Base-by-base conservation (phyloP, 1,140 invertebrate species). In the Drosophila bocki region DNA sequence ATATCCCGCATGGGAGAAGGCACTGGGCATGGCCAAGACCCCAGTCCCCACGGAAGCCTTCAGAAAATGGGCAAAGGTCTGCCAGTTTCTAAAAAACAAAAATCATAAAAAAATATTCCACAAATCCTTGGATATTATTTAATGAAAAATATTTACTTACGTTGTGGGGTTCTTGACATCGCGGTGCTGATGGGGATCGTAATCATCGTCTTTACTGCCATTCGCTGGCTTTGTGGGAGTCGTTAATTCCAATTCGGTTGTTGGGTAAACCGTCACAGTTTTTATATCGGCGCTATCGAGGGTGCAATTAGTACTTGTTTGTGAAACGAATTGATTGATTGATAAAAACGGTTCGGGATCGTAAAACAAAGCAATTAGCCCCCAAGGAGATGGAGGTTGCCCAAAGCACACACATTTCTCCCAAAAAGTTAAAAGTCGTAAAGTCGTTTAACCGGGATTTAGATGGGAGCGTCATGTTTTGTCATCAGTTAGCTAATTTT, bases 1-100 rank as follows among this genome's bases (percentile, higher is more conserved):
- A 7, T 97, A 93, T 13, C 96, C 96, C 26, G 96, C 94, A 91
- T 96, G 94, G 17, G 94, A 94, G 77, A 97, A 95, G 13, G 96
- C 96, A 80, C 95, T 94, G 48, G 96, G 96, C 95, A 97, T 96
- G n/a, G 96, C 96, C 72, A 97, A 92, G 32, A 97, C 96, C 3
- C 96, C 96, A 0, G 96, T 97, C 13, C 96, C 96, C 60, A 97
- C 93, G 59, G 96, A 96, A 60, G 95, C 95, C 79, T 96, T 96
- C 19, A 96, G 87, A 47, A 96, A 92, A 69, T 96, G 95, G 19
- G 96, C 94, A 75, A 96, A 93, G 0, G 95, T 96, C 82, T 96
- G 95, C 35, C 91, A 87, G 83, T 96, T 95, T 33, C 95, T 96
- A 44, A 26, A 60, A 26, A 32, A 44, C 3, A 48, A 15, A 47